Evolutionary conservation across 2,797 vertebrate species (phyloP), one percentile per base, ranked within the genome.

Genomic region (Garrulus glandarius): DNA sequence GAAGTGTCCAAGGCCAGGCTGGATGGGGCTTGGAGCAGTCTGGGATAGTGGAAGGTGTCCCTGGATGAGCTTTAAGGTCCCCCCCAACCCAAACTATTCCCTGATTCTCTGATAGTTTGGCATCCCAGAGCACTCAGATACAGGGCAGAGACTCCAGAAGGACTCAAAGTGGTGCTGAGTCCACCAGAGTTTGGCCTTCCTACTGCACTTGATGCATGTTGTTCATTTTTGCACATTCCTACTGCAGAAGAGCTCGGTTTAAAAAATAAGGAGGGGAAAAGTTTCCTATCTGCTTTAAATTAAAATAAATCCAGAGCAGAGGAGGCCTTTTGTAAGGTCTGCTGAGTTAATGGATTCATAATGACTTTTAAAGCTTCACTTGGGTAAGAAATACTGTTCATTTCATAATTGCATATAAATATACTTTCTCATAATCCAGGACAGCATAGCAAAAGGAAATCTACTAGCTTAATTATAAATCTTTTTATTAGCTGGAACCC

Each of bases 391-490:
- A 98, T 98, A 98, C 97, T 98, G 97, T 97, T 98, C 97, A 98
- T 98, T 98, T 98, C 97, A 97, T 98, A 98, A 98, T 98, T 98
- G 98, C 98, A 96, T 98, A 98, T 98, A 98, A 98, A 98, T 98
- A 98, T 97, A 97, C 95, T 98, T 98, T 97, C 98, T 98, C 97
- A 98, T 98, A 98, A 98, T 98, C 98, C 97, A 96, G 95, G 94
- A 97, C 78, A 84, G 97, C 93, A 94, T 95, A 96, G 98, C 95
- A 98, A 98, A 97, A 98, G 94, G 97, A 98, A 97, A 97, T 98
- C 97, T 97, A 96, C 94, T 96, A 95, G 95, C 96, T 98, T 98
- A 98, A 98, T 98, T 98, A 98, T 98, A 97, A 98, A 98, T 98
- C 98, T 98, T 98, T 98, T 98, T 98, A 98, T 98, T 98, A 98